Evolutionary conservation across 2,797 vertebrate genomes (phyloP), one percentile per base, ranked within the genome.

Genomic region (Danionella dracula): DNA sequence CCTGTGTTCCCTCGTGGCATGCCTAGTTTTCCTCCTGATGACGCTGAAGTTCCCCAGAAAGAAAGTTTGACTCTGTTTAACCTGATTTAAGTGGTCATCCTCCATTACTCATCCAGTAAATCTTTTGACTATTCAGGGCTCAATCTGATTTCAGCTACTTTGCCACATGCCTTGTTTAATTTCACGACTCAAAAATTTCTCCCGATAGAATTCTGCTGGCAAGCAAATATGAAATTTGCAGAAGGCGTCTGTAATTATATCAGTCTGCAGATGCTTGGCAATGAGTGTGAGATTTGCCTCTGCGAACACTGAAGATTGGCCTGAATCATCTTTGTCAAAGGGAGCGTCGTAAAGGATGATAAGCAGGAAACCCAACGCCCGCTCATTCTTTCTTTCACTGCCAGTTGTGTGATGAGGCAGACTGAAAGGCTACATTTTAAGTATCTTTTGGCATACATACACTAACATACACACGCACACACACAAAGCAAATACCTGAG

Each of bases 381-480:
- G 38, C 42, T 40, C 34, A 20, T 59, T 44, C 61, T 62, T 41
- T 45, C 31, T 51, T 16, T 35, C 46, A 44, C 71, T 70, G 51
- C 61, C 48, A 42, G 70, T 32, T 71, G 70, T 71, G 48, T 68
- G 56, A 86, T 80, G 76, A 82, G 81, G 81, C 13, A 87, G 87
- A 87, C 86, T 76, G 67, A 76, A 66, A 61, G 82, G 77, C 86
- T 87, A 72, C 83, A 77, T 67, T 81, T 81, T 81, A 82, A 88
- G 81, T 82, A 77, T 81, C 70, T 86, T 64, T 81, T 87, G 84
- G 87, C 86, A 27, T 27, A 27, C 23, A 27, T 27, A 84, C 75
- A n/a, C n/a, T n/a, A n/a, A n/a, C n/a, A n/a, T n/a, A n/a, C n/a
- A n/a, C n/a, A n/a, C n/a, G n/a, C n/a, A n/a, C n/a, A n/a, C n/a